Conservation (phyloP, 1,140 invertebrate genomes). For the Chrysomallon squamiferum region DNA sequence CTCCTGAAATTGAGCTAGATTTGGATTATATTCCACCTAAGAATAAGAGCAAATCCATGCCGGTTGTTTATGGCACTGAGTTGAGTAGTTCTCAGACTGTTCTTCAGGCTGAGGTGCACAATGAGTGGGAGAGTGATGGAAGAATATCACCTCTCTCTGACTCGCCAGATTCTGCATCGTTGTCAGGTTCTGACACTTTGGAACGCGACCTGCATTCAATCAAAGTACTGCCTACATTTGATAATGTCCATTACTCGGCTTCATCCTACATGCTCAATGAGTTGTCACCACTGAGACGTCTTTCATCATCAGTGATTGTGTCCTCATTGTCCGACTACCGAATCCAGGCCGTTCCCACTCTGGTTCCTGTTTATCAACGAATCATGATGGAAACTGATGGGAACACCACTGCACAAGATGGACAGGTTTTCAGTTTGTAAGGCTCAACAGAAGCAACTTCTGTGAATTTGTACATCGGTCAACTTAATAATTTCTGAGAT, state of each 20-base stretch:
- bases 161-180: slow-evolving; percentile 37
- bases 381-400: neutral
- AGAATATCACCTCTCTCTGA: slow-evolving; percentile 24
- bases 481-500: too few species aligned
- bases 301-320: slow-evolving; percentile 9
- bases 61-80: slow-evolving; percentile 31
- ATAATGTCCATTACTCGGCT: slow-evolving; percentile 15
- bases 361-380: neutral
- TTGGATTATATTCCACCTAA: slow-evolving; percentile 19
- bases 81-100: slow-evolving; percentile 48
- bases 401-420: neutral
- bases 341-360: slow-evolving; percentile 5
- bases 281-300: slow-evolving; percentile 6
- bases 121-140: slow-evolving; percentile 44
- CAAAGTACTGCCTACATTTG: slow-evolving; percentile 32
- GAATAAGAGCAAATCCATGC: slow-evolving; percentile 43
- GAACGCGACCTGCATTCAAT: slow-evolving; percentile 49
- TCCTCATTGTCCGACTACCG: slow-evolving; percentile 3
- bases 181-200: slow-evolving; percentile 37
- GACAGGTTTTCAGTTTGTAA: too few species aligned
- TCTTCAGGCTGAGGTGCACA: slow-evolving; percentile 54
- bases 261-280: slow-evolving; percentile 2
- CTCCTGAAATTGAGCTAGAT: slow-evolving; percentile 14
- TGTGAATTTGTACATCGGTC: too few species aligned
- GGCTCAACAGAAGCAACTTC: too few species aligned